Base-by-base conservation (phyloP, 2,797 vertebrate genomes). In the Sebastes diploproa region DNA sequence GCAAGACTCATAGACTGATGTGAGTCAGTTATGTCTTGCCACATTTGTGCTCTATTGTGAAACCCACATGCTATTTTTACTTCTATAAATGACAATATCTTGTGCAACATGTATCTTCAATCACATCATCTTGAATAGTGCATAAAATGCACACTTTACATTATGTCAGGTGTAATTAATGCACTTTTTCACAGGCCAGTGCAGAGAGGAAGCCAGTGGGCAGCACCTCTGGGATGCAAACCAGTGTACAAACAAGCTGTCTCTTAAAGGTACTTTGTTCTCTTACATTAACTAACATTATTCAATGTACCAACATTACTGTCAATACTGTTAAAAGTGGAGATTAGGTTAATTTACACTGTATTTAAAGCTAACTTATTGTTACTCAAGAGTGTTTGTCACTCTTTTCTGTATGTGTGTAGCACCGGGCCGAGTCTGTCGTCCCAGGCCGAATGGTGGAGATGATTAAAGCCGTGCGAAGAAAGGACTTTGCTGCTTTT, bases 161-260 rank as follows among this genome's bases (percentile, higher is more conserved):
- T 52, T 32, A 18, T 32, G 42, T 7, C 1, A 14, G 5, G 2
- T 14, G 3, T 50, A 20, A 42, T 63, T 16, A 20, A 77, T 85
- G 20, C 13, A 20, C 25, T 76, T 88, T 71, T 22, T 84, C 18
- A 42, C 84, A 99, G 98, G 98, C 97, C 50, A 98, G 96, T 4
- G 95, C 96, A 0, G 96, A 98, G 80, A 95, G 91, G 86, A 99
- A 99, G 82, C 94, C 72, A 0, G 94, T 95, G 0, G 95, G 96
- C 82, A 99, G 98, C 94, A 99, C 97, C 0, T 95, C 83, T 0
- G 98, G 98, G 59, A 99, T 99, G 98, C 97, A 97, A 93, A 97
- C 96, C 78, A 99, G 98, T 0, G 97, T 99, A 80, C 83, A 97
- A 88, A 99, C 98, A 55, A 99, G 98, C 78, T 69, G 87, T 9